phyloP scores from a whole-genome alignment of 2,113 vertebrate species.

The Muscicapa adusta region DNA sequence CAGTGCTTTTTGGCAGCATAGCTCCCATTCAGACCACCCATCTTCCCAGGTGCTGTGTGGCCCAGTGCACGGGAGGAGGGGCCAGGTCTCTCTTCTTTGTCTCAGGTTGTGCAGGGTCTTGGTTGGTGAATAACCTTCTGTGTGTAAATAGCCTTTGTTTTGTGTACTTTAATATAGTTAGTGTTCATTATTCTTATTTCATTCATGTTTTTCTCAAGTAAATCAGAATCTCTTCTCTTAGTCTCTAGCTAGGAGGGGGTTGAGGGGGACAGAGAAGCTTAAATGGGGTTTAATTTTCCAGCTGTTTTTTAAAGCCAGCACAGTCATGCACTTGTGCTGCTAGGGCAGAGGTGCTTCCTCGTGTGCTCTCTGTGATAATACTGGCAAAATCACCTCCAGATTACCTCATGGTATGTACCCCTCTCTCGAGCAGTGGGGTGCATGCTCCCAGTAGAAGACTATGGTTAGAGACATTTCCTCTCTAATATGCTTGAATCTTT shows the following conservation, averaged over 20 bases:
- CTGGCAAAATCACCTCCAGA: neutral
- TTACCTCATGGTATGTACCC: neutral
- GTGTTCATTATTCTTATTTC: neutral
- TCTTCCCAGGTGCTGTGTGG: neutral
- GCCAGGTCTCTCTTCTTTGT: neutral
- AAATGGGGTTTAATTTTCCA: neutral
- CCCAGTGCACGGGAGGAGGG: neutral
- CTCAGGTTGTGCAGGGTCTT: neutral
- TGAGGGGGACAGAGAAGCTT: neutral
- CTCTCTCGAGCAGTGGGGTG: neutral
- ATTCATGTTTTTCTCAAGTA: neutral
- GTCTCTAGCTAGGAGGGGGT: neutral
- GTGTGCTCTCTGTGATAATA: neutral
- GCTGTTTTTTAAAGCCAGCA: neutral
- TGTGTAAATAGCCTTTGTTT: neutral
- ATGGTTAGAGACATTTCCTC: no score
- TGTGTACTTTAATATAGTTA: neutral
- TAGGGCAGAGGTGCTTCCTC: neutral
- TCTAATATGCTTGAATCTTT: neutral
- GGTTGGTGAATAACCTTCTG: neutral
- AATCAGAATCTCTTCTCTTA: neutral
- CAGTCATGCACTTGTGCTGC: neutral
- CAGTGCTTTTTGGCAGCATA: neutral
- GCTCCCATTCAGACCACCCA: neutral
- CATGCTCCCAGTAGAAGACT: neutral